Percentiles rank a stretch among this genome's conserved stretches.
Evolutionary conservation across 1,140 invertebrate genomes (phyloP).

Genomic region (Eufriesea mexicana): DNA sequence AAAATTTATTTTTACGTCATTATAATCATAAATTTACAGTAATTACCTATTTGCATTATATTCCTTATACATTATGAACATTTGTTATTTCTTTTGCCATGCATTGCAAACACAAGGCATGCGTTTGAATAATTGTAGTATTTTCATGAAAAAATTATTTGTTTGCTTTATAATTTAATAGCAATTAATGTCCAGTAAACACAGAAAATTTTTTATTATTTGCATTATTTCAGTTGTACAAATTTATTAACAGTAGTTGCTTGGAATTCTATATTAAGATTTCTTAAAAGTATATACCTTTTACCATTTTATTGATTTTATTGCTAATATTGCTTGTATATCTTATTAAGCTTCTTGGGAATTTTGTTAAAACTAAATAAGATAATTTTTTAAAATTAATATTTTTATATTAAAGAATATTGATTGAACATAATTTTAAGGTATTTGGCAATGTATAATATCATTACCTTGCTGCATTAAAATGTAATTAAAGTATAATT

Average conservation of each 20-base stretch:
- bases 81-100: constrained; percentile 27
- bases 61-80: constrained; percentile 6
- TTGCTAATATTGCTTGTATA: not conserved
- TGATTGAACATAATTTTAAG: not conserved
- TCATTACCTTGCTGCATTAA: not conserved
- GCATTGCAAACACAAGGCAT: constrained; percentile 46
- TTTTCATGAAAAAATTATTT: constrained; percentile 22
- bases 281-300: not conserved
- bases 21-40: constrained; percentile 5
- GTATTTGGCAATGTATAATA: not conserved
- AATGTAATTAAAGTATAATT: not conserved
- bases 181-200: constrained; percentile 40
- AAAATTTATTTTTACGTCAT: constrained; percentile 2
- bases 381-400: not conserved
- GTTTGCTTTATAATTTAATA: constrained; percentile 53
- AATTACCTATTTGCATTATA: constrained; percentile 24
- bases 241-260: not conserved
- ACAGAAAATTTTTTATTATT: not conserved
- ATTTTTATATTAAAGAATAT: not conserved
- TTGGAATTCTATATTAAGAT: not conserved
- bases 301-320: not conserved
- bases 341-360: not conserved
- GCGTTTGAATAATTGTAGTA: constrained; percentile 24
- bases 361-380: not conserved
- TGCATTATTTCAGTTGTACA: not conserved